phyloP scores from a whole-genome alignment of 1,140 invertebrate species.

The Drosophila ambigua region DNA sequence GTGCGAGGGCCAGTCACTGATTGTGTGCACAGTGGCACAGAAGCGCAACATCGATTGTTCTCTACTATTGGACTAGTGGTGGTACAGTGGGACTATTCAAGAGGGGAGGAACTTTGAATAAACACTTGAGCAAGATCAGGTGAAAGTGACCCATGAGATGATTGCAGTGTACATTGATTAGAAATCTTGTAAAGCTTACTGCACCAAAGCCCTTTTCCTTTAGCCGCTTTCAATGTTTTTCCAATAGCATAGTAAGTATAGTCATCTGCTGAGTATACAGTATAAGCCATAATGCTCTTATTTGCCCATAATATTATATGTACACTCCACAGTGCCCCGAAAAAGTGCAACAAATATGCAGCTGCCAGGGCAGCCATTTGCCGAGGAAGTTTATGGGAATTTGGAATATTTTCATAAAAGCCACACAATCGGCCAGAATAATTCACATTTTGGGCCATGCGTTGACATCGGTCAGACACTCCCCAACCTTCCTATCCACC shows the following conservation, averaged over 20 bases:
- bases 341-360: slow-evolving; percentile 14
- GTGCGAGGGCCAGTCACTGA: slow-evolving; percentile 29
- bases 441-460: slow-evolving; percentile 62
- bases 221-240: too few species aligned
- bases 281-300: too few species aligned
- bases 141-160: too few species aligned
- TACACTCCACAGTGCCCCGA: not conserved
- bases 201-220: too few species aligned
- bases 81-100: not conserved
- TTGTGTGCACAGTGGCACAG: slow-evolving; percentile 33
- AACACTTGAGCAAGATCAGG: too few species aligned
- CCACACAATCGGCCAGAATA: slow-evolving; percentile 60
- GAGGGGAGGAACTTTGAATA: too few species aligned
- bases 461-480: slow-evolving; percentile 21
- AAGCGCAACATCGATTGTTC: slow-evolving; percentile 36
- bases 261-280: too few species aligned
- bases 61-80: slow-evolving; percentile 32
- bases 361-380: slow-evolving; percentile 11
- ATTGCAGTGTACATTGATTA: too few species aligned
- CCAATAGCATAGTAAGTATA: too few species aligned
- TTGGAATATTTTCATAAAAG: slow-evolving; percentile 61
- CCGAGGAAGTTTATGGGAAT: slow-evolving; percentile 43
- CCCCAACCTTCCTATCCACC: not conserved
- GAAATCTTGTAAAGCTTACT: too few species aligned
- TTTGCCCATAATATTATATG: not conserved